Conservation (phyloP, 2,888 invertebrate genomes). For the Stictocephala bisonia region DNA sequence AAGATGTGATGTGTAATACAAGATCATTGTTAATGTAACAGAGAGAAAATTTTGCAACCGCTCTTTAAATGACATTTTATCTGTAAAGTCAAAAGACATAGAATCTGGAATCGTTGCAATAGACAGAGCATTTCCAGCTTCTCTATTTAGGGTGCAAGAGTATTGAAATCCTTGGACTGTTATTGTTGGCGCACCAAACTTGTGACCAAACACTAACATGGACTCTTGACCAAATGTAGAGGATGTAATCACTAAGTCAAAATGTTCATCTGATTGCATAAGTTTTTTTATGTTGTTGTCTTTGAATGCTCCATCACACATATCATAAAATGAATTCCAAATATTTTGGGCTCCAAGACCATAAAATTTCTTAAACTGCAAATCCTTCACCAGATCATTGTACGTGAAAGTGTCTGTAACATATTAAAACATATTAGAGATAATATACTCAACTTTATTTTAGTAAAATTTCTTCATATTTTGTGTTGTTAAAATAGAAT, state of each 20-base stretch:
- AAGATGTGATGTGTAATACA: conserved; percentile 48
- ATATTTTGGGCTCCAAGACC: neutral
- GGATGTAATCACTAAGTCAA: conserved; percentile 4
- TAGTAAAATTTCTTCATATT: too few species aligned
- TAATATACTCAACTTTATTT: too few species aligned
- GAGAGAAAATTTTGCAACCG: conserved; percentile 1
- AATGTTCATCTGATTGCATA: conserved; percentile 9
- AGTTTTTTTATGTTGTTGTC: conserved; percentile 18
- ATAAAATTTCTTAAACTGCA: neutral
- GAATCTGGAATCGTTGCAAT: conserved; percentile 9
- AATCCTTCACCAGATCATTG: neutral
- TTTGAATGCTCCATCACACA: conserved; percentile 13
- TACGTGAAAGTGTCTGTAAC: neutral
- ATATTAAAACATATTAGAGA: neutral
- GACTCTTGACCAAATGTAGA: conserved; percentile 30
- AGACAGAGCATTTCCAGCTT: neutral
- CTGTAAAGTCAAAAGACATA: neutral
- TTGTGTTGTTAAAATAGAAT: too few species aligned
- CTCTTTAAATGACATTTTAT: conserved; percentile 34
- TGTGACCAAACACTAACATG: conserved; percentile 27
- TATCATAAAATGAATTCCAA: neutral
- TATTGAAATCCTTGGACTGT: neutral
- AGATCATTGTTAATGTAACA: neutral
- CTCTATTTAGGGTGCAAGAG: neutral
- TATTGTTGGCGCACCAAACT: conserved; percentile 1